A percentile compares a stretch with the other conserved stretches of the same genome.
These are phyloP conservation scores for Anodontia alba DNA, from an alignment of 2,888 invertebrate species.

Conservation along the genomic window DNA sequence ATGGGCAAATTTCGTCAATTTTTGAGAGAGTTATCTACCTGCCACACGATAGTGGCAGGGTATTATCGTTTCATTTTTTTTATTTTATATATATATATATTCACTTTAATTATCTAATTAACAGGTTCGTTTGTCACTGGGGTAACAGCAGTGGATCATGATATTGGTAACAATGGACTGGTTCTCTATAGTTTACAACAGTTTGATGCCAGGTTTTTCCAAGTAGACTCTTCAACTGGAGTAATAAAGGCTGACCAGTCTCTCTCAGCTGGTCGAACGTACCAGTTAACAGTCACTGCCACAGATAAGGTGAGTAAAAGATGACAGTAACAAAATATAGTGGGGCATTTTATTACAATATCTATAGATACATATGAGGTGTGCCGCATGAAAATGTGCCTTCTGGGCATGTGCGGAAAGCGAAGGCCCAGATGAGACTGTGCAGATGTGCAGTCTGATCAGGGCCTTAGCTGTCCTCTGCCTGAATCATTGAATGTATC, in stretches of 20 bases:
- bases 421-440: too few relatives aligned
- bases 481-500: conserved; percentile 10
- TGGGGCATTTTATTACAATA: too few relatives aligned
- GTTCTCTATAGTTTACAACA: conserved; percentile 92
- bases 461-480: too few relatives aligned
- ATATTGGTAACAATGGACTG: conserved; percentile 92
- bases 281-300: conserved; percentile 87
- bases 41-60: too few relatives aligned
- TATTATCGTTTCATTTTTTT: too few relatives aligned
- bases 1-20: too few relatives aligned
- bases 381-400: neutral
- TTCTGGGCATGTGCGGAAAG: too few relatives aligned
- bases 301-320: conserved; percentile 89
- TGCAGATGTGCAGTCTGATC: too few relatives aligned
- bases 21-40: too few relatives aligned
- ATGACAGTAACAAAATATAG: too few relatives aligned
- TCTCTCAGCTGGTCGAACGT: conserved; percentile 70
- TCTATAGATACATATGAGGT: neutral
- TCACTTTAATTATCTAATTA: too few relatives aligned
- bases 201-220: conserved; percentile 91
- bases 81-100: too few relatives aligned
- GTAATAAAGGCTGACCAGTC: conserved; percentile 91
- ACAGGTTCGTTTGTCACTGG: conserved; percentile 94
- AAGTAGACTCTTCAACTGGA: conserved; percentile 92
- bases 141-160: conserved; percentile 93